These are phyloP conservation scores for Tetanocera ferruginea DNA, from an alignment of 2,888 invertebrate species.

Conservation along the genomic window DNA sequence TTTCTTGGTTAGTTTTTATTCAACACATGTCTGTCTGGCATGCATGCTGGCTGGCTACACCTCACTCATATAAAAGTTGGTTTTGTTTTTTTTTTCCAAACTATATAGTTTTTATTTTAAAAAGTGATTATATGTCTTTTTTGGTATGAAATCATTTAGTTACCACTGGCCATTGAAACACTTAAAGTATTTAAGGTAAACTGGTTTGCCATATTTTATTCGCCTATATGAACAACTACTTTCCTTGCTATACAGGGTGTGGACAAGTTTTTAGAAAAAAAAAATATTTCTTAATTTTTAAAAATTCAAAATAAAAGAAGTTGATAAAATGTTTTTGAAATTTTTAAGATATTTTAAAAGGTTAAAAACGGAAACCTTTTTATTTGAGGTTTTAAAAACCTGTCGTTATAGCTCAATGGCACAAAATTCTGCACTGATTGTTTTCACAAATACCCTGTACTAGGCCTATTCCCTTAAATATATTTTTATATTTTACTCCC, in stretches of 20 bases:
- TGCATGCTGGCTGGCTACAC: slow-evolving; percentile 23
- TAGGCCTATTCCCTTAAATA: slow-evolving; percentile 40
- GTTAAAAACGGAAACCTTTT: no score
- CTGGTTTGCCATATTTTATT: slow-evolving; percentile 27
- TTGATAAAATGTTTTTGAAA: no score
- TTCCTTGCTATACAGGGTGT: slow-evolving; percentile 22
- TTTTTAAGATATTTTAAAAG: no score
- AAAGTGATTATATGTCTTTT: slow-evolving; percentile 26
- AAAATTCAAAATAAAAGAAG: not conserved
- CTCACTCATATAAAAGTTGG: slow-evolving; percentile 6
- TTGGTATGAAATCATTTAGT: slow-evolving; percentile 33
- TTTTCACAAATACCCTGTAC: slow-evolving; percentile 16
- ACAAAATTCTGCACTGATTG: not conserved
- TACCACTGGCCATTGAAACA: slow-evolving; percentile 22
- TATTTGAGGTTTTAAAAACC: no score
- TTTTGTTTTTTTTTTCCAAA: slow-evolving; percentile 7
- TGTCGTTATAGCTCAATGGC: not conserved
- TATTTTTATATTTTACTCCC: slow-evolving; percentile 41
- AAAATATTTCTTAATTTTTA: not conserved
- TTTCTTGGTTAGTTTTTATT: slow-evolving; percentile 11
- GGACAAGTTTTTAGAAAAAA: not conserved
- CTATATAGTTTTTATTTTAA: slow-evolving; percentile 28
- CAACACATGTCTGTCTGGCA: slow-evolving; percentile 17
- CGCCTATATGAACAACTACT: slow-evolving; percentile 23
- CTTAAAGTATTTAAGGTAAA: slow-evolving; percentile 24